Evolutionary conservation across 2,888 invertebrate species (phyloP).

Genomic region (Ferdinandea cuprea): DNA sequence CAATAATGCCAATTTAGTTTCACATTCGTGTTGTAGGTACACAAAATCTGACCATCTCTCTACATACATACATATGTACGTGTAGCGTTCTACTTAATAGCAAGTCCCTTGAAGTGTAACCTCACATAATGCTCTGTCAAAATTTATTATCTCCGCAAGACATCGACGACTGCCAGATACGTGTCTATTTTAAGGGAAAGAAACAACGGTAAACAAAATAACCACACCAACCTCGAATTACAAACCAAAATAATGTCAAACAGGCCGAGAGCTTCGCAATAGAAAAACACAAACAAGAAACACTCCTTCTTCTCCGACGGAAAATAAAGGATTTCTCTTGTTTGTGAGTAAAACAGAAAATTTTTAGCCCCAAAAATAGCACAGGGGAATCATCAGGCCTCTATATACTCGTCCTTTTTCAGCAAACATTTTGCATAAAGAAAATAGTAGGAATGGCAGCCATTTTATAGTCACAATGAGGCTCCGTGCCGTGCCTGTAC

Average conservation of each 20-base stretch:
- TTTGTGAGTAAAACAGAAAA: constrained; percentile 4
- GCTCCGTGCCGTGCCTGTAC: neutral
- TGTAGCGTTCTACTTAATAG: no score
- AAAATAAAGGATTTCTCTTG: constrained; percentile 17
- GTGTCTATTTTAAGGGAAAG: constrained; percentile 24
- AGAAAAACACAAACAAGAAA: neutral
- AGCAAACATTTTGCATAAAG: constrained; percentile 31
- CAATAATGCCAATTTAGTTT: constrained; percentile 47
- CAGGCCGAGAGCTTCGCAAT: neutral
- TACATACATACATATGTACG: no score
- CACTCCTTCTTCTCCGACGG: neutral
- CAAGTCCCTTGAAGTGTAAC: constrained; percentile 41
- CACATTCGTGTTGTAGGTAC: neutral
- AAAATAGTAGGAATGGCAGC: constrained; percentile 22
- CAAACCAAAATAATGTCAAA: constrained; percentile 31
- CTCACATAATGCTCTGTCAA: constrained; percentile 10
- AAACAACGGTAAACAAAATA: neutral
- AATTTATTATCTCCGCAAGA: constrained; percentile 54
- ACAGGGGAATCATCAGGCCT: constrained; percentile 25
- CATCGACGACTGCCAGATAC: constrained; percentile 36
- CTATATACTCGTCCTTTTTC: neutral
- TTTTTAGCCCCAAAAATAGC: constrained; percentile 17
- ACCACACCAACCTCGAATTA: constrained; percentile 19
- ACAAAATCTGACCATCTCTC: constrained; percentile 20
- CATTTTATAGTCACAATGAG: constrained; percentile 36